These are phyloP conservation scores for Pyrocephalus nanus DNA, from an alignment of 2,797 vertebrate species.

Conservation along the genomic window DNA sequence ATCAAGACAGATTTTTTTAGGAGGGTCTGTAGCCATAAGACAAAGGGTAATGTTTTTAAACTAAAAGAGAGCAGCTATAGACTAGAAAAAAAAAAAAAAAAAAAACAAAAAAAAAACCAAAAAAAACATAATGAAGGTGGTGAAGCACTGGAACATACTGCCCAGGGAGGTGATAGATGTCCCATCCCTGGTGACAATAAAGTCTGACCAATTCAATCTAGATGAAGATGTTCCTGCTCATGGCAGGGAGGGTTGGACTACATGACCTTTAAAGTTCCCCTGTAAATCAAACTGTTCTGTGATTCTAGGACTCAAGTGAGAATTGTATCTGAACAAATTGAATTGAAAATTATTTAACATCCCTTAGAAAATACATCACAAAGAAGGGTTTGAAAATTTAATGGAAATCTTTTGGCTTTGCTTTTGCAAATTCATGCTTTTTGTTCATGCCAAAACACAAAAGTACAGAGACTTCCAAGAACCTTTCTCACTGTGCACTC, in stretches of 20 bases:
- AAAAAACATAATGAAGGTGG: neutral
- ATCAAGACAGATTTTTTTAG: neutral
- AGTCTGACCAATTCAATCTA: neutral
- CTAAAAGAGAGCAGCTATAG: neutral
- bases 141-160: neutral
- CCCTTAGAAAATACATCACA: neutral
- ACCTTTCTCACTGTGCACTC: neutral
- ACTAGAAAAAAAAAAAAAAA: neutral
- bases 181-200: neutral
- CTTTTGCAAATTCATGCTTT: neutral
- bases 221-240: neutral
- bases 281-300: neutral
- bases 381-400: neutral
- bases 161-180: neutral
- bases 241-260: neutral
- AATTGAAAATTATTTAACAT: neutral
- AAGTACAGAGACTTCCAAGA: neutral
- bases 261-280: neutral
- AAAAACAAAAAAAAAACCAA: neutral
- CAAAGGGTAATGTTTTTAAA: neutral
- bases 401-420: neutral
- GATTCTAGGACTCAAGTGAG: neutral
- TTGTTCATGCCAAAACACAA: neutral
- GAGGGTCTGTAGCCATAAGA: neutral
- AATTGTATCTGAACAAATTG: neutral